A percentile compares a stretch with the other conserved stretches of the same genome.
Conservation (phyloP, 2,888 invertebrate genomes). For the Zaprionus lineosus region DNA sequence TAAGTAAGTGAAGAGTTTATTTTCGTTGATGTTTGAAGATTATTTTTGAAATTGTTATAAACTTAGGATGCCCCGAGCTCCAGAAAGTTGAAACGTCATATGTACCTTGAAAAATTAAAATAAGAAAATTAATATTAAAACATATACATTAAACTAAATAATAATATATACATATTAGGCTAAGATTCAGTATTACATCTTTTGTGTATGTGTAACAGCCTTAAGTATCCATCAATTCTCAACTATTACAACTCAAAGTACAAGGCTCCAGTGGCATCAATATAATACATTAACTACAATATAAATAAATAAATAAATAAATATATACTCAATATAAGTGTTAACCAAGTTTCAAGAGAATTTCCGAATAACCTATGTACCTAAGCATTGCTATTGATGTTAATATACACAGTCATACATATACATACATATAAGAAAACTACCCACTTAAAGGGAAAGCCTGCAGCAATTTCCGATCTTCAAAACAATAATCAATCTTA, state of each 20-base stretch:
- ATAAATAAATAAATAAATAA: slow-evolving; percentile 5
- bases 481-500: no score
- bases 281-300: slow-evolving; percentile 13
- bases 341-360: slow-evolving; percentile 34
- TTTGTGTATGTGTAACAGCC: slow-evolving; percentile 7
- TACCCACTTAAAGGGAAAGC: no score
- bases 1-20: slow-evolving; percentile 26
- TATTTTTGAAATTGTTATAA: slow-evolving; percentile 64
- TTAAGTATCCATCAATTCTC: slow-evolving; percentile 42
- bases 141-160: slow-evolving; percentile 13
- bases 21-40: slow-evolving; percentile 48
- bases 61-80: slow-evolving; percentile 42
- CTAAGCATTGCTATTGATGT: slow-evolving; percentile 26
- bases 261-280: slow-evolving; percentile 58
- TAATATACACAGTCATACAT: not conserved
- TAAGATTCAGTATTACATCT: slow-evolving; percentile 11
- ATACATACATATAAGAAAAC: not conserved
- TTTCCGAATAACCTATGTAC: slow-evolving; percentile 21
- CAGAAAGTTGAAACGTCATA: slow-evolving; percentile 62
- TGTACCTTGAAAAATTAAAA: slow-evolving; percentile 68
- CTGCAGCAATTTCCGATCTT: no score
- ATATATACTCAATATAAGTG: not conserved
- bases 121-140: slow-evolving; percentile 27
- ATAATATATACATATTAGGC: slow-evolving; percentile 11
- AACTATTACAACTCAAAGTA: slow-evolving; percentile 60